Evolutionary conservation across 1,140 invertebrate genomes (phyloP).

Genomic region (Drosophila virilis): DNA sequence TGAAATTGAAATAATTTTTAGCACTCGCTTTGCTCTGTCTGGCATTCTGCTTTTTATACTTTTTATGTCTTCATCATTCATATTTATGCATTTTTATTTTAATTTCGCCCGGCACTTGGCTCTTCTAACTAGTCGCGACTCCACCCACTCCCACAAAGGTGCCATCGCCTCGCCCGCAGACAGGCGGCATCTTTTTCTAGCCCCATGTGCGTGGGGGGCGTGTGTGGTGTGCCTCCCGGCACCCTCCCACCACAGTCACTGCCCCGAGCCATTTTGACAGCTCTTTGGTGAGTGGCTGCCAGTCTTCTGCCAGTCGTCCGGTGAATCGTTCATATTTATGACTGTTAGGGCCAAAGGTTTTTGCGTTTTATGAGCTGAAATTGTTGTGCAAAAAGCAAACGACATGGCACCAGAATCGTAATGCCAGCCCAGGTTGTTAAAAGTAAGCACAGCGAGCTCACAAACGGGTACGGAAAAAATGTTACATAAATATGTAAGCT

Average conservation of each 20-base stretch:
- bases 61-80: constrained; percentile 74
- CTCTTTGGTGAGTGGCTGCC: constrained; percentile 45
- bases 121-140: constrained; percentile 46
- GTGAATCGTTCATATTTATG: constrained; percentile 64
- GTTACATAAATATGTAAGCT: constrained; percentile 10
- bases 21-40: constrained; percentile 6
- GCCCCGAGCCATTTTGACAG: constrained; percentile 62
- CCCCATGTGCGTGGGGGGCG: constrained; percentile 37
- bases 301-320: constrained; percentile 36
- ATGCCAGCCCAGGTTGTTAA: constrained; percentile 38
- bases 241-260: background rate
- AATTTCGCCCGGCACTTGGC: constrained; percentile 55
- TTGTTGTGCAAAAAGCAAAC: constrained; percentile 51
- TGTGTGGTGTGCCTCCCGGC: constrained; percentile 22
- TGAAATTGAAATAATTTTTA: constrained; percentile 61
- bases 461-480: constrained; percentile 16
- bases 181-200: constrained; percentile 31
- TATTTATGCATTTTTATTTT: constrained; percentile 73
- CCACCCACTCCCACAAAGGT: constrained; percentile 37
- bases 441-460: constrained; percentile 34
- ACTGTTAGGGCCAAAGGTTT: constrained; percentile 69
- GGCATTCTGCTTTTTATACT: constrained; percentile 29
- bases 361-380: constrained; percentile 52
- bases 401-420: constrained; percentile 37
- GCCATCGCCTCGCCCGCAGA: background rate